Base-by-base conservation (phyloP, 2,888 invertebrate species). In the Linyphia triangularis region DNA sequence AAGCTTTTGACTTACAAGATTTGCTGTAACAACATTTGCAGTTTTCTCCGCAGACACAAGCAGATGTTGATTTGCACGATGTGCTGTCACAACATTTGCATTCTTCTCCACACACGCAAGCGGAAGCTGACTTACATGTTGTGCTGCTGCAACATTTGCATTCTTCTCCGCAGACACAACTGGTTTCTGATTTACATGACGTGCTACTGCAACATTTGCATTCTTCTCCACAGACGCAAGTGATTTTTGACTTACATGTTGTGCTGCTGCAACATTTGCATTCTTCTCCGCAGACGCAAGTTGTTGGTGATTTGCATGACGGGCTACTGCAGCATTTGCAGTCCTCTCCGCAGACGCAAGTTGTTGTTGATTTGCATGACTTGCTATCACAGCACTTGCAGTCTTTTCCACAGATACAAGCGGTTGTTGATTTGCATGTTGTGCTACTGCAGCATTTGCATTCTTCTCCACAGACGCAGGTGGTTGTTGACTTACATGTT, bases 111-210 rank as follows among this genome's bases (percentile, higher is more conserved):
- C 77, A 77, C 5, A 37, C 33, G 22, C 77, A 77, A 30, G 28
- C 10, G 1, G 61, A 13, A 9, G 22, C 5, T 3, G 61, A 33
- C 9, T 61, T 61, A 24, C 78, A 78, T 0, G 26, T n/a, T 43
- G 22, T 24, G 26, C 28, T 40, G 4, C 26, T 30, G 19, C 65
- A 77, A 61, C 77, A 77, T 37, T 78, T 6, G 65, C 78, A 78
- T 16, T 65, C 16, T 1, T 65, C 78, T 24, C 65, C 78, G 30
- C 78, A 78, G 65, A 65, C 24, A 26, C 78, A 78, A 6, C n/a
- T 10, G 0, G 65, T 24, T 13, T 16, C 6, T 4, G 65, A 26
- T n/a, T 78, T 78, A n/a, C 78, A 78, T 0, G 63, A 1, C n/a
- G 63, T n/a, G 13, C 28, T 28, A 1, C 19, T n/a, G 28, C 78